These are phyloP conservation scores for Castor canadensis DNA, from an alignment of 2,113 vertebrate genomes.

Conservation along the genomic window DNA sequence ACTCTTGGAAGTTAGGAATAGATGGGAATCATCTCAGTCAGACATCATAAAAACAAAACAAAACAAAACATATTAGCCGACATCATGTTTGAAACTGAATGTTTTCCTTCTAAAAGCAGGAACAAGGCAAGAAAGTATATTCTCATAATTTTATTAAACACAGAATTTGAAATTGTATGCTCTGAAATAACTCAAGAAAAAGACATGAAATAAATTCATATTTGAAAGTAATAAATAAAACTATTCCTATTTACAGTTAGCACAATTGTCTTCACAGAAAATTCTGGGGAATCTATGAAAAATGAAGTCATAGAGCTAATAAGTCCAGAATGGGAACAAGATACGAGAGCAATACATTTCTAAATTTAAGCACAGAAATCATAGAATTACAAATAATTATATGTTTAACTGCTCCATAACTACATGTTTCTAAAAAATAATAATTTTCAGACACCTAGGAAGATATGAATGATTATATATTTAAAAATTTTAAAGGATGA, in stretches of 20 bases:
- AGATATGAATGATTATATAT: not conserved
- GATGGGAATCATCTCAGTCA: too few species aligned
- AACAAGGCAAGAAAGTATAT: not conserved
- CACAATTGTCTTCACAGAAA: not conserved
- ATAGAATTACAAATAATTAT: too few species aligned
- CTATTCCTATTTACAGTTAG: not conserved
- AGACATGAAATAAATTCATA: not conserved
- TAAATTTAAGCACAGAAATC: not conserved
- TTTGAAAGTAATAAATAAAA: not conserved
- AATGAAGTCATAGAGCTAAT: not conserved
- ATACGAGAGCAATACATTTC: not conserved
- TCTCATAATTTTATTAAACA: not conserved
- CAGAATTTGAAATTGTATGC: not conserved
- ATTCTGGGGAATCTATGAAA: not conserved
- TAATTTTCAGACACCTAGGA: not conserved
- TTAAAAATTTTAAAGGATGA: not conserved
- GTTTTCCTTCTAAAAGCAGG: not conserved
- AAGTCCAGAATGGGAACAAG: not conserved
- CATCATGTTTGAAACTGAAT: not conserved
- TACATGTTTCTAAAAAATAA: not conserved
- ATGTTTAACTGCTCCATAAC: not conserved
- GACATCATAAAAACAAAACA: too few species aligned
- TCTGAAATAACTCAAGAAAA: not conserved
- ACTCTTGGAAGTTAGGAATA: too few species aligned
- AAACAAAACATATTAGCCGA: not conserved